Percentiles rank a stretch among this genome's conserved stretches.
Evolutionary conservation across 1,140 invertebrate species (phyloP).

Genomic region (Helicoverpa armigera): DNA sequence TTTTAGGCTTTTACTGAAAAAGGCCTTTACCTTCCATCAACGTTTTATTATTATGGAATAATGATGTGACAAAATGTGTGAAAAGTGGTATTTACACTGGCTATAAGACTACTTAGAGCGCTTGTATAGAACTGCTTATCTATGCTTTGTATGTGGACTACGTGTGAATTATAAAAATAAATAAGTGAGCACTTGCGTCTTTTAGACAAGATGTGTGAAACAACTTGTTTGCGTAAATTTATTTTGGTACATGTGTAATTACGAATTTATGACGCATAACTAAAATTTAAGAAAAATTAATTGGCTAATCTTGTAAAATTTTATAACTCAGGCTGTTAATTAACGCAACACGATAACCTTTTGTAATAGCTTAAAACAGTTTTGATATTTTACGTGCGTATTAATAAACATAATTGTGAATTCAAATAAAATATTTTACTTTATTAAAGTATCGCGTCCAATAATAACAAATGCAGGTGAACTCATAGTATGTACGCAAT

Average conservation of each 20-base stretch:
- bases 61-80: conserved; percentile 11
- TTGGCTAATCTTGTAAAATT: neutral
- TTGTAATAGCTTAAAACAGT: neutral
- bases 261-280: neutral
- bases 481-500: neutral
- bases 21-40: conserved; percentile 7
- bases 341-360: neutral
- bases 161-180: conserved; percentile 25
- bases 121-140: conserved; percentile 7
- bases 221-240: conserved; percentile 3
- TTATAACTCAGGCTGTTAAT: neutral
- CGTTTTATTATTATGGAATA: neutral
- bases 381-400: neutral
- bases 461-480: conserved; percentile 12
- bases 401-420: neutral
- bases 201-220: conserved; percentile 32
- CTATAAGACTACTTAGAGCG: conserved; percentile 19
- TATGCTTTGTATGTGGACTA: conserved; percentile 1
- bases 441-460: too few species aligned
- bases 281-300: neutral
- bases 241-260: neutral
- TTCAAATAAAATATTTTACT: neutral
- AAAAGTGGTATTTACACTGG: conserved; percentile 12
- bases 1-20: neutral
- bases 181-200: neutral